Percentiles rank a stretch among this genome's conserved stretches.
Evolutionary conservation across 2,888 invertebrate species (phyloP).

Genomic region (Brenthis ino): DNA sequence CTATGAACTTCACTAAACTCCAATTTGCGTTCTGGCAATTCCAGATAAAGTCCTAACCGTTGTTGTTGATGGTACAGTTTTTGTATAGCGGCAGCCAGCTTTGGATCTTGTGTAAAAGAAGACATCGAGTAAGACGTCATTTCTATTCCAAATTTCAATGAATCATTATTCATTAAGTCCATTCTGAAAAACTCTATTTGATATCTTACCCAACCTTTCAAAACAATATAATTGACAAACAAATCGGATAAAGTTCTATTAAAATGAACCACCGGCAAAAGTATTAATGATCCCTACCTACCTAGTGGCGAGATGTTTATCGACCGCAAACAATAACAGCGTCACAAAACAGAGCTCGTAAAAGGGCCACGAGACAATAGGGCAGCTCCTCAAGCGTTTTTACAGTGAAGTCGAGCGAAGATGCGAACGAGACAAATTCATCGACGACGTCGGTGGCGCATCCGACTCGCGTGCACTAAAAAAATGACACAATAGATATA

Average conservation of each 20-base stretch:
- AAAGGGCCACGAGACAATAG: conserved; percentile 79
- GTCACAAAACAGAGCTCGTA: conserved; percentile 78
- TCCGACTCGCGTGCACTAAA: conserved; percentile 75
- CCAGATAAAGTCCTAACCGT: conserved; percentile 37
- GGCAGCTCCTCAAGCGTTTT: conserved; percentile 74
- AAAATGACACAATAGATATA: conserved; percentile 81
- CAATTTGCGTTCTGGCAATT: conserved; percentile 66
- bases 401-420: conserved; percentile 74
- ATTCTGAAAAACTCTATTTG: conserved; percentile 57
- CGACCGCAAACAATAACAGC: conserved; percentile 82
- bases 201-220: conserved; percentile 54
- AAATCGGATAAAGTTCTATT: conserved; percentile 65
- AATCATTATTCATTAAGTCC: conserved; percentile 69
- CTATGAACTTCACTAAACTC: conserved; percentile 65
- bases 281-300: conserved; percentile 79
- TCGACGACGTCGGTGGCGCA: conserved; percentile 82
- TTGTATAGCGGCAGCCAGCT: conserved; percentile 66
- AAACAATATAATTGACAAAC: conserved; percentile 70
- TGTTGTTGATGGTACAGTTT: conserved; percentile 54
- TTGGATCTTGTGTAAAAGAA: conserved; percentile 65
- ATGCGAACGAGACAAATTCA: conserved; percentile 75
- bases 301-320: conserved; percentile 81
- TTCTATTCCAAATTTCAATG: conserved; percentile 56
- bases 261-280: conserved; percentile 71
- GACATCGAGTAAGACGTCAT: conserved; percentile 50